phyloP scores from a whole-genome alignment of 2,797 vertebrate species.

The Hapalemur alaotrensis region DNA sequence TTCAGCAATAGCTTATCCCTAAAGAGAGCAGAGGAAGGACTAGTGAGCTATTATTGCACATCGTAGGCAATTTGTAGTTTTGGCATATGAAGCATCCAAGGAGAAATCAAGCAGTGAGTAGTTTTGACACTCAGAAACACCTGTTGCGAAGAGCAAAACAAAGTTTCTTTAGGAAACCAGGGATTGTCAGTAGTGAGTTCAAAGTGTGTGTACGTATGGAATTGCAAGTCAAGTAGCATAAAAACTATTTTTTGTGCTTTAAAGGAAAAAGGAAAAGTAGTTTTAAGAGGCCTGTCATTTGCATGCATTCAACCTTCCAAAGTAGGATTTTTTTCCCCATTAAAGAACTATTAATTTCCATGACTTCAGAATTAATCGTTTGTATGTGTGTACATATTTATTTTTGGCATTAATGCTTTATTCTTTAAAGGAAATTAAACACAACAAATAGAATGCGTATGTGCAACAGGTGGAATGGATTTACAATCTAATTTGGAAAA shows the following conservation, averaged over 20 bases:
- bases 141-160: not conserved
- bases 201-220: not conserved
- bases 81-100: not conserved
- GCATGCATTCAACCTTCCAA: constrained; percentile 14
- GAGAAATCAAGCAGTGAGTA: not conserved
- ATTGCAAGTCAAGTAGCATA: not conserved
- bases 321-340: not conserved
- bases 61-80: not conserved
- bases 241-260: constrained; percentile 25
- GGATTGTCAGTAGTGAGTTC: not conserved
- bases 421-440: constrained; percentile 11
- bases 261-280: not conserved
- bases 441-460: constrained; percentile 9
- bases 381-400: not conserved
- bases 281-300: not conserved
- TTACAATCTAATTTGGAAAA: constrained; percentile 41
- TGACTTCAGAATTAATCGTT: constrained; percentile 4
- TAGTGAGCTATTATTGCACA: not conserved
- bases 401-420: constrained; percentile 21
- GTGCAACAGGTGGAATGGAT: not conserved
- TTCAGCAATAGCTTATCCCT: constrained; percentile 2
- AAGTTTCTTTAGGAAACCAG: constrained; percentile 12
- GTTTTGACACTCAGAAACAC: not conserved
- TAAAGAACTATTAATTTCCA: constrained; percentile 39
- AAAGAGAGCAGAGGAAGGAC: not conserved